Conservation (phyloP, 2,888 invertebrate species). For the Sphaeridia pumilis region DNA sequence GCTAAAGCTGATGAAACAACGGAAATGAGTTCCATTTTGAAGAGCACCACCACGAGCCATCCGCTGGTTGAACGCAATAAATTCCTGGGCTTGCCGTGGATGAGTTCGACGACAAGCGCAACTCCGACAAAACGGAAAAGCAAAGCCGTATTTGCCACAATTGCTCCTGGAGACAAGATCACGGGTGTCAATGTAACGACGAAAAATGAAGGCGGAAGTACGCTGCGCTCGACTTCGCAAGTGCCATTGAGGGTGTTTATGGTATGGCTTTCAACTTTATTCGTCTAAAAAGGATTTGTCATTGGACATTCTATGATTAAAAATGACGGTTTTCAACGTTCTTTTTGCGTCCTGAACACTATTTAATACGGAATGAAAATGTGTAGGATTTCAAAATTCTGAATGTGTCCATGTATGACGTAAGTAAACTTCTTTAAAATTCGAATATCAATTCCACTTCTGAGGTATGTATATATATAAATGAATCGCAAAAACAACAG, state of each 20-base stretch:
- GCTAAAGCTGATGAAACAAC: no score
- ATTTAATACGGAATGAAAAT: no score
- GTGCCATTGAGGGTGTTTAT: conserved; percentile 13
- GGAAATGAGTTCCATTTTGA: no score
- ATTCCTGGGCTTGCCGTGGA: background rate
- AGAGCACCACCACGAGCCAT: background rate
- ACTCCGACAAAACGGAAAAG: background rate
- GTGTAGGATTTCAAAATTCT: no score
- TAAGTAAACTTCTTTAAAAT: no score
- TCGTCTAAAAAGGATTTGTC: conserved; percentile 3
- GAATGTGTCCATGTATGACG: no score
- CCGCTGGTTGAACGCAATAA: background rate
- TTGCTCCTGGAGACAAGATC: background rate
- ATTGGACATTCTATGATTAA: no score
- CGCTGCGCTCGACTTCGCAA: conserved; percentile 5
- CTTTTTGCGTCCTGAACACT: no score
- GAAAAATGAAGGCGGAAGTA: background rate
- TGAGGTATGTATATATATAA: no score
- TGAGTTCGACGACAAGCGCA: background rate
- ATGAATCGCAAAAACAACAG: no score
- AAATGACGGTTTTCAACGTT: no score
- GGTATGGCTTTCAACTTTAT: conserved; percentile 16
- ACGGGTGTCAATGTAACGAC: background rate
- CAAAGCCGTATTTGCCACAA: background rate
- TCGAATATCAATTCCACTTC: no score